phyloP scores from a whole-genome alignment of 2,113 vertebrate genomes.

The Acinonyx jubatus region DNA sequence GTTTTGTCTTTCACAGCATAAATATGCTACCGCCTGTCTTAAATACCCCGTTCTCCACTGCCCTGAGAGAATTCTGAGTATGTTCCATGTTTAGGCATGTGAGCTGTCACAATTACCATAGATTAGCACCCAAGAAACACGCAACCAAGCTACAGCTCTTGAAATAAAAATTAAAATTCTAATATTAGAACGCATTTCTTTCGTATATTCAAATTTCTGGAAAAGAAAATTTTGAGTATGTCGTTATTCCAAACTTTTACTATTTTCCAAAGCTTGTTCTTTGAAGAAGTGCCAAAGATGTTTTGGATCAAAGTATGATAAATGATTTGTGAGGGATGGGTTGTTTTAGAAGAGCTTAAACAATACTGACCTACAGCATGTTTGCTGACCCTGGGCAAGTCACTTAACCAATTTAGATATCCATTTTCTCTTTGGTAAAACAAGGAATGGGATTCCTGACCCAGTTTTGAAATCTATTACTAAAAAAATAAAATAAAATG shows the following conservation, averaged over 20 bases:
- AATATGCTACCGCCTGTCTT: not conserved
- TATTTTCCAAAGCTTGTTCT: not conserved
- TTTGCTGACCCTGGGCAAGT: not conserved
- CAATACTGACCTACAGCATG: not conserved
- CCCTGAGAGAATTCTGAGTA: not conserved
- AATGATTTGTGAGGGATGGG: not conserved
- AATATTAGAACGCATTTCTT: constrained; percentile 8
- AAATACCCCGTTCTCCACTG: not conserved
- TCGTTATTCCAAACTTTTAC: not conserved
- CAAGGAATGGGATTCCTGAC: not conserved
- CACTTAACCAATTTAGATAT: not conserved
- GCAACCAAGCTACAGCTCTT: not conserved
- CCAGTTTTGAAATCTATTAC: not conserved
- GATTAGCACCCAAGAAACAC: not conserved
- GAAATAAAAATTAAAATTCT: constrained; percentile 19
- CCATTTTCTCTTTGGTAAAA: not conserved
- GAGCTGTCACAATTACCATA: not conserved
- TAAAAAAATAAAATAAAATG: not conserved
- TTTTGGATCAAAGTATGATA: constrained; percentile 38
- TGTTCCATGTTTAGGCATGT: not conserved
- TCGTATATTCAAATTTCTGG: not conserved
- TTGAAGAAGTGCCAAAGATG: constrained; percentile 30
- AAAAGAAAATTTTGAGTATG: not conserved
- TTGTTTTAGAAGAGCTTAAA: not conserved
- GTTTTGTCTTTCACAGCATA: not conserved